Base-by-base conservation (phyloP, 2,113 vertebrate genomes). In the Aegotheles bennettii region DNA sequence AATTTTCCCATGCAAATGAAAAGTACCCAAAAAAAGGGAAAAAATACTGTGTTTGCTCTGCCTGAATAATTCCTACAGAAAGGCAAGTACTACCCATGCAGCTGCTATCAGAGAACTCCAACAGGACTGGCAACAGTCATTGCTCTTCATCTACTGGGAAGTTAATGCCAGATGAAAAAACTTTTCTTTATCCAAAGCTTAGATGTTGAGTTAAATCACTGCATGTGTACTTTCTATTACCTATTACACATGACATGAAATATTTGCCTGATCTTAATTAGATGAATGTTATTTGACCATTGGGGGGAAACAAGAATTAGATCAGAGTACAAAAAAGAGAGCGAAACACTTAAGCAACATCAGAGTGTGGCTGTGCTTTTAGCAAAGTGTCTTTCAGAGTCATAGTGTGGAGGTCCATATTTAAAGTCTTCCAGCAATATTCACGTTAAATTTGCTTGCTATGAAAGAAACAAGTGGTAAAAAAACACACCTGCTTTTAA, bases 231-330 rank as follows among this genome's bases (percentile, higher is more conserved):
- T 96, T 92, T 91, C 84, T 87, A 89, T 90, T 96, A 96, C 95
- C 95, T 97, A 96, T 97, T 97, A 97, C 96, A 96, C 93, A 97
- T 3, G 2, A 94, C 86, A 82, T 59, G 84, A 97, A 97, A 87
- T 94, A 97, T 97, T 97, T 47, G 94, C 38, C 96, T 97, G 96
- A 97, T 91, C 96, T 95, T 97, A 96, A 97, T 97, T 96, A 96
- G 84, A 19, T 24, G 16, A 4, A 43, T 56, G 83, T 89, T 97
- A 83, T 90, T 96, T 33, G 79, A 89, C 81, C 65, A 31, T 94
- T 45, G 48, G 9, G 53, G 57, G 36, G 56, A 91, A 92, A 78
- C 19, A 38, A 92, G 89, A 48, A 92, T 91, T 92, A 95, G 84
- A 85, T 94, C 90, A 94, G 79, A 59, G 60, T 53, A 81, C 15